phyloP scores from a whole-genome alignment of 2,113 vertebrate species.

The Globicephala melas region DNA sequence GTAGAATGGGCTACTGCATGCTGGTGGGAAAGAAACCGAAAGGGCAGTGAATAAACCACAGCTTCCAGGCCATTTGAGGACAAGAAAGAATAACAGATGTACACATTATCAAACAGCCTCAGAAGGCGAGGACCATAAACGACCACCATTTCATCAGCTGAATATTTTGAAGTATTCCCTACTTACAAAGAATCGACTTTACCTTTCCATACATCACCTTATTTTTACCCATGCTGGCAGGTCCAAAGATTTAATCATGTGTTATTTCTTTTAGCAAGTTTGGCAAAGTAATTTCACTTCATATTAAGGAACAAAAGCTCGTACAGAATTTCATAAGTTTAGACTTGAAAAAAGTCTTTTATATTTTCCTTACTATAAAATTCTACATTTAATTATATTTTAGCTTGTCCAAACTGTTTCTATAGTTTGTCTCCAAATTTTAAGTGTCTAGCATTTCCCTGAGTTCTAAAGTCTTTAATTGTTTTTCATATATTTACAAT shows the following conservation, averaged over 20 bases:
- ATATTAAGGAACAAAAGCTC: background rate
- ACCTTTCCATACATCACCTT: background rate
- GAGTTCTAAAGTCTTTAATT: background rate
- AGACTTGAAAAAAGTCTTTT: background rate
- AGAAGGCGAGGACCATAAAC: background rate
- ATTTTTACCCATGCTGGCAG: background rate
- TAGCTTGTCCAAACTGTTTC: background rate
- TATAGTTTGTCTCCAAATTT: conserved; percentile 26
- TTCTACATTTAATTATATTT: background rate
- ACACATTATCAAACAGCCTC: background rate
- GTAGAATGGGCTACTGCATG: background rate
- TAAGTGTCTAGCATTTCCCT: background rate
- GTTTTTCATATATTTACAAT: background rate
- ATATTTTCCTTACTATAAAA: background rate
- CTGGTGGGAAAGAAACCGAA: background rate
- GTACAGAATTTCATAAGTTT: background rate
- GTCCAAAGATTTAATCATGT: background rate
- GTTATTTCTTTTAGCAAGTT: background rate
- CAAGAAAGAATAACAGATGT: background rate
- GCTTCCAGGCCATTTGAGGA: background rate
- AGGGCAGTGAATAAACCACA: background rate
- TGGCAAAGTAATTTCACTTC: background rate
- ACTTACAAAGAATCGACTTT: background rate
- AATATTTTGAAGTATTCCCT: background rate
- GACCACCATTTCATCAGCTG: background rate